These are phyloP conservation scores for Ctenicera cuprea DNA, from an alignment of 2,888 invertebrate genomes.

Conservation along the genomic window DNA sequence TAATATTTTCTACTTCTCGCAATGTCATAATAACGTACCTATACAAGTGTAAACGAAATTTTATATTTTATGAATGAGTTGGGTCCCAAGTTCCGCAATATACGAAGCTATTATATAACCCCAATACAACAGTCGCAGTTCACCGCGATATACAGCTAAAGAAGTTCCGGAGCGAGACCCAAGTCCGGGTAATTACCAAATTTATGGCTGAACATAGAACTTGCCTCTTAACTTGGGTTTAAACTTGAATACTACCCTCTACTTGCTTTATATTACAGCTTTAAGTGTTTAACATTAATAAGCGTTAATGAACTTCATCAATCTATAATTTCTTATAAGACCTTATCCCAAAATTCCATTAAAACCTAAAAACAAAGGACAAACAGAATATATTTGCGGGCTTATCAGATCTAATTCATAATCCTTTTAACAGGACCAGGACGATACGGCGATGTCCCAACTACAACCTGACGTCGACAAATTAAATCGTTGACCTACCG, in stretches of 20 bases:
- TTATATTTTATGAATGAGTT: not conserved
- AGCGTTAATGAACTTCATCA: conserved; percentile 16
- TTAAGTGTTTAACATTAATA: conserved; percentile 26
- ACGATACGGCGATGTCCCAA: conserved; percentile 20
- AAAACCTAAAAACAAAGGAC: too few species aligned
- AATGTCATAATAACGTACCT: too few species aligned
- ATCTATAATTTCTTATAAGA: not conserved
- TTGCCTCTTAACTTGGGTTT: conserved; percentile 25
- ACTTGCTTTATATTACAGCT: conserved; percentile 23
- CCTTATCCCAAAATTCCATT: too few species aligned
- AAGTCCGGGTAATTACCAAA: conserved; percentile 34
- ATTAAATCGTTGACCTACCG: conserved; percentile 40
- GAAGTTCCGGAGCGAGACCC: conserved; percentile 27
- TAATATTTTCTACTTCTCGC: too few species aligned
- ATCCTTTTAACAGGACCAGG: not conserved
- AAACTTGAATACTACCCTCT: conserved; percentile 17
- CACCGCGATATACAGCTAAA: conserved; percentile 29
- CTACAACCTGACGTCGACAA: conserved; percentile 21
- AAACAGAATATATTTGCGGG: not conserved
- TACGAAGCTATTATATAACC: conserved; percentile 24
- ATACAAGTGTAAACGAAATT: too few species aligned
- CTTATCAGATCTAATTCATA: too few species aligned
- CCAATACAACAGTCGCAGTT: conserved; percentile 29
- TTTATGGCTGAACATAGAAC: conserved; percentile 26
- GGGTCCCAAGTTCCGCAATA: conserved; percentile 10